Evolutionary conservation across 2,113 vertebrate genomes (phyloP).

Genomic region (Haplotaxodon microlepis): DNA sequence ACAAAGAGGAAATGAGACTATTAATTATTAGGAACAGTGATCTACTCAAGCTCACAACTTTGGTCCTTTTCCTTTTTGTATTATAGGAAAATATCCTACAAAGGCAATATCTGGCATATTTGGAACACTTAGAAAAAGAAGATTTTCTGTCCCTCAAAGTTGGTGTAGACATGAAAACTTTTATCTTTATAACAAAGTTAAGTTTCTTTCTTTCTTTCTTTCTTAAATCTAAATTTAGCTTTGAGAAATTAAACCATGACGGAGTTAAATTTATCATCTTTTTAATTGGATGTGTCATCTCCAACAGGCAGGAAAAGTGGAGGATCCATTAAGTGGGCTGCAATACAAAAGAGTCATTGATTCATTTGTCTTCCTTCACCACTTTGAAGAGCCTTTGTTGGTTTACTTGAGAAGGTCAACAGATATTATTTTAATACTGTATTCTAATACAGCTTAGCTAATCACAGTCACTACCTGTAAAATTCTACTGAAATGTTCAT

Average conservation of each 20-base stretch:
- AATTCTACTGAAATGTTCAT: not conserved
- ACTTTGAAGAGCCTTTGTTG: not conserved
- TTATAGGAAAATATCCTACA: not conserved
- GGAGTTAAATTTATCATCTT: not conserved
- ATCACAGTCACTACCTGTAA: not conserved
- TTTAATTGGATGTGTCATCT: not conserved
- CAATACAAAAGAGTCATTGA: not conserved
- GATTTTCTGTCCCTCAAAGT: not conserved
- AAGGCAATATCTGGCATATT: not conserved
- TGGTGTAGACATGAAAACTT: not conserved
- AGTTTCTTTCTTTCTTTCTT: not conserved
- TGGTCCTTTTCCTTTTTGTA: not conserved
- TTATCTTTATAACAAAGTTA: not conserved
- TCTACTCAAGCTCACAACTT: not conserved
- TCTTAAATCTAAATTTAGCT: not conserved
- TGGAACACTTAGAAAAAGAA: not conserved
- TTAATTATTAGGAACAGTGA: not conserved
- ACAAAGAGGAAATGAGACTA: not conserved
- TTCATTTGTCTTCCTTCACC: not conserved
- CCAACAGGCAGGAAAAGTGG: not conserved
- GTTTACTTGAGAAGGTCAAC: not conserved
- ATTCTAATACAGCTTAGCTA: not conserved
- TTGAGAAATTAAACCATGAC: not conserved
- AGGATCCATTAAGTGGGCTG: not conserved
- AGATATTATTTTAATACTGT: not conserved